Percentiles rank a stretch among this genome's conserved stretches.
Conservation (phyloP, 2,113 vertebrate species). For the Platichthys stellatus region DNA sequence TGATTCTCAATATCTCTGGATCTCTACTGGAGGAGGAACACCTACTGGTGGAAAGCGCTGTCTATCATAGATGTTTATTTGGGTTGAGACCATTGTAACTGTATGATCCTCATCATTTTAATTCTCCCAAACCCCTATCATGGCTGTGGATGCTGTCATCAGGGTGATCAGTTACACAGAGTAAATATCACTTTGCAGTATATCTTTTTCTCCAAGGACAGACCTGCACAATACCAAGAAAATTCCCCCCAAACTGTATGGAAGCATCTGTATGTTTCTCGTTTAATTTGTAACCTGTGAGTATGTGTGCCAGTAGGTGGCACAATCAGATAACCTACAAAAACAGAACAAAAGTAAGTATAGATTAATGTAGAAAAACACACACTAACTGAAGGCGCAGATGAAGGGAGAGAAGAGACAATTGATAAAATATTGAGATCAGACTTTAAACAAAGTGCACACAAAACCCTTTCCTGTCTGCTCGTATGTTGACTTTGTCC, state of each 20-base stretch:
- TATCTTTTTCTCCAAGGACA: background rate
- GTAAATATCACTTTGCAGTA: background rate
- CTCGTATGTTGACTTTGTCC: constrained; percentile 1
- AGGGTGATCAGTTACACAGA: background rate
- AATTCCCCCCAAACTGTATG: background rate
- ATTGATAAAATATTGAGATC: background rate
- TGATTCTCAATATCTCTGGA: too few relatives aligned
- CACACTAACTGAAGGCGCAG: background rate
- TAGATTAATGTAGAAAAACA: background rate
- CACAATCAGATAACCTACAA: background rate
- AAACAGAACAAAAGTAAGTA: background rate
- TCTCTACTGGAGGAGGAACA: too few relatives aligned
- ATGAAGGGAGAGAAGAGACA: background rate
- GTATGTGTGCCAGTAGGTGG: background rate
- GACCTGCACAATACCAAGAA: background rate
- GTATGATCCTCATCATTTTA: too few relatives aligned
- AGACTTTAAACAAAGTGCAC: background rate
- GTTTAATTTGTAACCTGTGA: background rate
- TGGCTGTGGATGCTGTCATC: background rate
- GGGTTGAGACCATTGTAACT: background rate
- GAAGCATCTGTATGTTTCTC: background rate
- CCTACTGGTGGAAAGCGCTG: background rate
- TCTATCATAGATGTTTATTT: background rate
- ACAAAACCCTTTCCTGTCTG: background rate
- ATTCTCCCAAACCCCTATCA: background rate